These are phyloP conservation scores for Probosciger aterrimus DNA, from an alignment of 2,113 vertebrate species.

Conservation along the genomic window DNA sequence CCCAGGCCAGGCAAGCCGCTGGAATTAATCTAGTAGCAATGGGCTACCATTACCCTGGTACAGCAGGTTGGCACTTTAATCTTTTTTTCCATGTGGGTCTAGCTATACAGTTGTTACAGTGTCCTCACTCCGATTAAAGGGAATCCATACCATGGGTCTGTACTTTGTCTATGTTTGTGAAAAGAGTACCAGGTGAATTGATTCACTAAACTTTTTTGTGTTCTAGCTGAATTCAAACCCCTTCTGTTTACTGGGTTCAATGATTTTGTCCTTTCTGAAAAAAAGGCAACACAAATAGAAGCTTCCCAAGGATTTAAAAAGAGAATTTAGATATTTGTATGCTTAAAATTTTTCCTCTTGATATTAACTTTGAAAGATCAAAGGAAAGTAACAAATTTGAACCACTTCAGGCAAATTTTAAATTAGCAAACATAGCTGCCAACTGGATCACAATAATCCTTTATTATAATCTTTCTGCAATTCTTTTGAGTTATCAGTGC, in stretches of 20 bases:
- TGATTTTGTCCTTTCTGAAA: neutral
- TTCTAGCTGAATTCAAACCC: neutral
- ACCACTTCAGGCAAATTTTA: neutral
- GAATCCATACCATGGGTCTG: neutral
- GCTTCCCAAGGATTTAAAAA: neutral
- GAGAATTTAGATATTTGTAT: neutral
- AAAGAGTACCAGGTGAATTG: neutral
- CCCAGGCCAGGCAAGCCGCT: neutral
- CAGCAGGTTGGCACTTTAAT: neutral
- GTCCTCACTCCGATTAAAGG: neutral
- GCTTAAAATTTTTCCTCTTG: neutral
- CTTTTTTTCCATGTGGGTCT: neutral
- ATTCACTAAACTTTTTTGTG: neutral
- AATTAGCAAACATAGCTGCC: slow-evolving; percentile 6
- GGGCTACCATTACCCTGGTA: neutral
- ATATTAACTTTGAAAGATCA: neutral
- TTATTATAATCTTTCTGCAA: neutral
- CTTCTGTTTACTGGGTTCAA: neutral
- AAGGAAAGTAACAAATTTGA: neutral
- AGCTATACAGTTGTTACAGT: neutral
- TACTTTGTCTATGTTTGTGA: neutral
- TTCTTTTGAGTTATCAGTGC: neutral
- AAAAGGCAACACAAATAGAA: neutral
- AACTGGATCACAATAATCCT: neutral
- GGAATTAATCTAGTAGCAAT: neutral